A percentile compares a stretch with the other conserved stretches of the same genome.
phyloP scores from a whole-genome alignment of 2,113 vertebrate species.

The Xiphophorus maculatus region DNA sequence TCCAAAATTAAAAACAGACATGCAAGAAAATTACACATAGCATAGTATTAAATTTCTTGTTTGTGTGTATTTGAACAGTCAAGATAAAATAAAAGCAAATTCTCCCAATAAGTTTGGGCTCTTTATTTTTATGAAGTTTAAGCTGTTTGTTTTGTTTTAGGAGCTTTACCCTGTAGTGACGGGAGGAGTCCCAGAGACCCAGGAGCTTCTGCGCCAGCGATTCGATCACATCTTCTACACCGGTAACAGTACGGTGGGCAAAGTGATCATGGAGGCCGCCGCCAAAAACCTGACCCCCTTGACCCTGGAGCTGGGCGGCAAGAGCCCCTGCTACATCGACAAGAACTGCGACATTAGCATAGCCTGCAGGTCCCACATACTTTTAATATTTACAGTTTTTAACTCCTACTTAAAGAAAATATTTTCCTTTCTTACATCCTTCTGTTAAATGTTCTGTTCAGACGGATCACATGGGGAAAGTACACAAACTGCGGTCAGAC shows the following conservation, averaged over 20 bases:
- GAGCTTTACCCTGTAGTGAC: constrained; percentile 87
- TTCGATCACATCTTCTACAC: constrained; percentile 96
- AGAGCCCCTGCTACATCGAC: constrained; percentile 95
- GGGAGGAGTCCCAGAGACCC: constrained; percentile 87
- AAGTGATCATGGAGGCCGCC: constrained; percentile 88
- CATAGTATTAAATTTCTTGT: background rate
- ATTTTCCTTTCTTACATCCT: background rate
- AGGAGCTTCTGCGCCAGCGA: constrained; percentile 84
- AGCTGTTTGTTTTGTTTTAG: constrained; percentile 59
- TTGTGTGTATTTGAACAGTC: background rate
- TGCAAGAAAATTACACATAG: background rate
- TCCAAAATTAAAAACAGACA: background rate
- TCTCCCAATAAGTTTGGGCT: background rate
- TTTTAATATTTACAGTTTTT: background rate
- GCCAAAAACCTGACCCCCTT: constrained; percentile 90
- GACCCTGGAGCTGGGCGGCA: constrained; percentile 93
- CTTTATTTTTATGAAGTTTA: background rate
- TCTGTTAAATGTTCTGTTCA: constrained; percentile 41
- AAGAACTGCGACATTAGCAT: constrained; percentile 85
- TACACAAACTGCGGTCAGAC: constrained; percentile 94
- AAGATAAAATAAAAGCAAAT: background rate
- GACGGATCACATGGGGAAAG: constrained; percentile 92
- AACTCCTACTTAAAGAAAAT: background rate
- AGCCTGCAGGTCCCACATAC: constrained; percentile 84
- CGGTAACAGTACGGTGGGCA: constrained; percentile 83